A percentile compares a stretch with the other conserved stretches of the same genome.
phyloP scores from a whole-genome alignment of 1,140 invertebrate genomes.

The Saccostrea echinata region DNA sequence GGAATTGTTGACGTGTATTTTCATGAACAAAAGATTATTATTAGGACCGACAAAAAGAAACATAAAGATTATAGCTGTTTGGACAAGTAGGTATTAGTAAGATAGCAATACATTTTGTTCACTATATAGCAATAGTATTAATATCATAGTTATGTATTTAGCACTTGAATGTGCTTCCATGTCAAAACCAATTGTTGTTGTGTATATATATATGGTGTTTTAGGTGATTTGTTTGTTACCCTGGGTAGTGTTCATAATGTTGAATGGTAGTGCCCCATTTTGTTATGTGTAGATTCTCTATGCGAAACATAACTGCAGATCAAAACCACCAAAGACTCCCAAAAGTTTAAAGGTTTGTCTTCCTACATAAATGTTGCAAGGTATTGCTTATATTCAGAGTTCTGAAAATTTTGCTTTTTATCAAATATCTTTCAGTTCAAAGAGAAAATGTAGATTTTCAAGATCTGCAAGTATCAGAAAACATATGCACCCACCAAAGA shows the following conservation, averaged over 20 bases:
- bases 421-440: not conserved
- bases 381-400: constrained; percentile 9
- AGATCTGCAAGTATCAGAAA: not conserved
- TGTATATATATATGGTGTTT: constrained; percentile 30
- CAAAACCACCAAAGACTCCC: constrained; percentile 26
- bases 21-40: not conserved
- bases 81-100: not conserved
- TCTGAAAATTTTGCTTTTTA: constrained; percentile 4
- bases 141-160: constrained; percentile 21
- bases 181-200: constrained; percentile 24
- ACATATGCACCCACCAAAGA: constrained; percentile 32
- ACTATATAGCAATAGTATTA: constrained; percentile 28
- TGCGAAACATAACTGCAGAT: constrained; percentile 18
- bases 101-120: not conserved
- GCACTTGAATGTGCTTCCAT: constrained; percentile 19
- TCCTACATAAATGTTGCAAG: constrained; percentile 6
- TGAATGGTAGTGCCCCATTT: not conserved
- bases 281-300: constrained; percentile 24
- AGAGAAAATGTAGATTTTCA: constrained; percentile 4
- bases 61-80: not conserved
- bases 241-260: not conserved
- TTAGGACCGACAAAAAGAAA: not conserved
- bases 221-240: constrained; percentile 20
- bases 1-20: not conserved
- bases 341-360: not conserved